Conservation (phyloP, 2,113 vertebrate species). For the Lophius piscatorius region DNA sequence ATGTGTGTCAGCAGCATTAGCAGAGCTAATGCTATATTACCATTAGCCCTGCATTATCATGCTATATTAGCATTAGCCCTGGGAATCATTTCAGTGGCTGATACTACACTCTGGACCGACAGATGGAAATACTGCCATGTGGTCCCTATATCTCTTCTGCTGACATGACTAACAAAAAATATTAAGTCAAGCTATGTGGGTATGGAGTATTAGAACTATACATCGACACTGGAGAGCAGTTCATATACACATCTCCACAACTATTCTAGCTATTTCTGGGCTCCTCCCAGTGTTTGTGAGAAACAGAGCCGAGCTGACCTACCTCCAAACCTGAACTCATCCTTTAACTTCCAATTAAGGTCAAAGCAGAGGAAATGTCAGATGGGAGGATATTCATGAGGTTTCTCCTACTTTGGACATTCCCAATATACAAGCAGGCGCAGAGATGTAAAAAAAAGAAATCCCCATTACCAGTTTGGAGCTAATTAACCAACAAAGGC, state of each 20-base stretch:
- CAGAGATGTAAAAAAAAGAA: slow-evolving; percentile 23
- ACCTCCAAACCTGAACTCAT: slow-evolving; percentile 41
- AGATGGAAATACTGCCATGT: too few relatives aligned
- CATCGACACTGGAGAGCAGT: not conserved
- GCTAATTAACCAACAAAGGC: slow-evolving; percentile 1
- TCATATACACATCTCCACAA: slow-evolving; percentile 3
- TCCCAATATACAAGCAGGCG: slow-evolving; percentile 35
- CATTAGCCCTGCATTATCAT: too few relatives aligned
- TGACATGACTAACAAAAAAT: too few relatives aligned
- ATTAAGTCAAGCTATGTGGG: too few relatives aligned
- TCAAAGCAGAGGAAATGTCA: slow-evolving; percentile 49
- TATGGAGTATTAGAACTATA: too few relatives aligned
- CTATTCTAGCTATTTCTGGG: slow-evolving; percentile 13
- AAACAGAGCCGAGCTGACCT: slow-evolving; percentile 42
- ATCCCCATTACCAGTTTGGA: not conserved
- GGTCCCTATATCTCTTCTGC: too few relatives aligned
- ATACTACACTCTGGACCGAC: too few relatives aligned
- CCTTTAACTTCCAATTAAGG: slow-evolving; percentile 69
- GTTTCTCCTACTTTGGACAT: slow-evolving; percentile 21
- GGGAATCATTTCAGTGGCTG: too few relatives aligned
- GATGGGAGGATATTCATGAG: slow-evolving; percentile 27
- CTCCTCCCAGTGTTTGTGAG: slow-evolving; percentile 32
- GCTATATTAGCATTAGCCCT: too few relatives aligned
- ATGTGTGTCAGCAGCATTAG: too few relatives aligned
- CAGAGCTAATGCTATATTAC: too few relatives aligned